phyloP scores from a whole-genome alignment of 2,888 invertebrate species.

The Venusia cambrica region DNA sequence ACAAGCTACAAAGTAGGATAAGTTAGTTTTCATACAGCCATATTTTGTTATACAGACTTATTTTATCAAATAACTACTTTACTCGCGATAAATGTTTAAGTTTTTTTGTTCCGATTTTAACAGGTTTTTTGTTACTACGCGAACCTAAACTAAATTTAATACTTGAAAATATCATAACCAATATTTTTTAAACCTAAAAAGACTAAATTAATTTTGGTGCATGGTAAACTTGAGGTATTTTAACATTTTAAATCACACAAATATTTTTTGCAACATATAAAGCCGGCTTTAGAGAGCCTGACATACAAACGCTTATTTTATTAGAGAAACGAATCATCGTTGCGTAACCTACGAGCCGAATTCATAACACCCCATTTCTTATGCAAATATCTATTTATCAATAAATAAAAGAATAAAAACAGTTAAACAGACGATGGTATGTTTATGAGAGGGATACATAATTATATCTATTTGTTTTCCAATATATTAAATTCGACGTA shows the following conservation, averaged over 20 bases:
- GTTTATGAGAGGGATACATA: no score
- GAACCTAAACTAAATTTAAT: slow-evolving; percentile 55
- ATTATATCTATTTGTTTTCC: no score
- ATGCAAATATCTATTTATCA: slow-evolving; percentile 36
- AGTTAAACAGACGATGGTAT: no score
- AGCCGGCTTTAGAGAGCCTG: slow-evolving; percentile 9
- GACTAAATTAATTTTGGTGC: slow-evolving; percentile 72
- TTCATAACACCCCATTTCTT: slow-evolving; percentile 2
- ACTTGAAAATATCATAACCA: slow-evolving; percentile 51
- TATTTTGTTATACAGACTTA: slow-evolving; percentile 22
- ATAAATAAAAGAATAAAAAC: no score
- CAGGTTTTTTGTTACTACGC: slow-evolving; percentile 35
- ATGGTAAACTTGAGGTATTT: slow-evolving; percentile 79
- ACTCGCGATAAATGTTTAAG: slow-evolving; percentile 16
- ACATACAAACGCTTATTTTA: no score
- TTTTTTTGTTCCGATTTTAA: slow-evolving; percentile 16
- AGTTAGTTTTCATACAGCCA: slow-evolving; percentile 45
- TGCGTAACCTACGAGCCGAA: slow-evolving; percentile 8
- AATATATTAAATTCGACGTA: slow-evolving; percentile 62
- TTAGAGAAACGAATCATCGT: slow-evolving; percentile 30
- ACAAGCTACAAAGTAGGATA: slow-evolving; percentile 44
- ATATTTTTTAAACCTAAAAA: slow-evolving; percentile 50
- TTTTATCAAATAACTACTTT: slow-evolving; percentile 9
- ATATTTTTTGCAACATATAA: slow-evolving; percentile 24
- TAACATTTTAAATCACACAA: slow-evolving; percentile 41